A percentile compares a stretch with the other conserved stretches of the same genome.
These are phyloP conservation scores for Coryphaenoides rupestris DNA, from an alignment of 2,113 vertebrate species.

Conservation along the genomic window DNA sequence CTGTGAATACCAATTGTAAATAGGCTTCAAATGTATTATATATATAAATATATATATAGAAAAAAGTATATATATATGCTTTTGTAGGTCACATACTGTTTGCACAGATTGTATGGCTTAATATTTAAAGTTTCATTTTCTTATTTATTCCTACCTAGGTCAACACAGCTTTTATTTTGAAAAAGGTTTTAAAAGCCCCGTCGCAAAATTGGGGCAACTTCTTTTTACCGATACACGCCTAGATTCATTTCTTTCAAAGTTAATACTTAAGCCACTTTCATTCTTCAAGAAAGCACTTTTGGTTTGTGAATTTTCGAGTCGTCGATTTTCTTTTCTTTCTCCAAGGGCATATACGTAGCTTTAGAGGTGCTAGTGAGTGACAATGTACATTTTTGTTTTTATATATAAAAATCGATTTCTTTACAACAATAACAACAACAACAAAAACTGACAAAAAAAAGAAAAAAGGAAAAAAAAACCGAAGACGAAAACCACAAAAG, in stretches of 20 bases:
- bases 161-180: conserved; percentile 68
- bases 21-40: conserved; percentile 86
- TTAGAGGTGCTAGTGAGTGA: conserved; percentile 59
- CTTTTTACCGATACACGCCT: conserved; percentile 41
- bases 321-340: conserved; percentile 42
- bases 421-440: conserved; percentile 30
- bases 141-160: conserved; percentile 73
- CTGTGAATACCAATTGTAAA: conserved; percentile 94
- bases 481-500: conserved; percentile 23
- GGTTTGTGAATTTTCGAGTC: conserved; percentile 38
- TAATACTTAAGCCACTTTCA: conserved; percentile 46
- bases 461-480: background rate
- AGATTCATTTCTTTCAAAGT: conserved; percentile 37
- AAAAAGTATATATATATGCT: conserved; percentile 85
- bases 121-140: conserved; percentile 73
- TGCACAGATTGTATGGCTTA: conserved; percentile 91
- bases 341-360: conserved; percentile 44
- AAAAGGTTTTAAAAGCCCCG: conserved; percentile 56
- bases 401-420: conserved; percentile 44
- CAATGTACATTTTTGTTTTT: conserved; percentile 33
- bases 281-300: conserved; percentile 46
- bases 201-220: conserved; percentile 38
- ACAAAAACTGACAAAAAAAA: background rate
- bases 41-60: conserved; percentile 44
- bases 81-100: conserved; percentile 82